These are phyloP conservation scores for Phoebastria nigripes DNA, from an alignment of 2,797 vertebrate species.

Conservation along the genomic window DNA sequence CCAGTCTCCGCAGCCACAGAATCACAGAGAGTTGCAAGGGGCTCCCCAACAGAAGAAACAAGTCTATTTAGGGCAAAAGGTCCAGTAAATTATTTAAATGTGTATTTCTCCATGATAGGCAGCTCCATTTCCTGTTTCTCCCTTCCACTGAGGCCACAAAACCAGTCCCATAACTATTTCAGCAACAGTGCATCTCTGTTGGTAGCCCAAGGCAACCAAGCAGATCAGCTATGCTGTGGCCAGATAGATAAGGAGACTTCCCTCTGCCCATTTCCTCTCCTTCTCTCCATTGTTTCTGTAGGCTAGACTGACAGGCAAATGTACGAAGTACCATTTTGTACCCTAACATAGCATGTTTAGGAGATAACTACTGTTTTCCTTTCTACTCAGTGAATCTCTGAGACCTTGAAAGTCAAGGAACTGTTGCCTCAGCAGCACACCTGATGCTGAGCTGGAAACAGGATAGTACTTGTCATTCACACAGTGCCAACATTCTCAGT, in stretches of 20 bases:
- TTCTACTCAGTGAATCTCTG: not conserved
- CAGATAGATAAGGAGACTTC: not conserved
- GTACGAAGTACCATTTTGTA: not conserved
- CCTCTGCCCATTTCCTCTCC: not conserved
- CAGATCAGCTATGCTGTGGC: not conserved
- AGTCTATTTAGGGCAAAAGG: not conserved
- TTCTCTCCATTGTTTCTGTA: not conserved
- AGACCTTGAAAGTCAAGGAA: not conserved
- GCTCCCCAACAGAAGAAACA: not conserved
- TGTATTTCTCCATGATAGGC: not conserved
- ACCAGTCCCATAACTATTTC: not conserved
- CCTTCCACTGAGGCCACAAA: not conserved
- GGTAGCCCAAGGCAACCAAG: not conserved
- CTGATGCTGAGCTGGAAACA: not conserved
- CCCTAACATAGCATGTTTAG: not conserved
- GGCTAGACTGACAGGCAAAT: not conserved
- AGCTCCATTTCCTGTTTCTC: not conserved
- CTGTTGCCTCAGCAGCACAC: not conserved
- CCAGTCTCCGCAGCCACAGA: not conserved
- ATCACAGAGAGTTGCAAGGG: not conserved
- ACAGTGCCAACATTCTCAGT: not conserved
- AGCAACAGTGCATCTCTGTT: not conserved
- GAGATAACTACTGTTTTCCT: not conserved
- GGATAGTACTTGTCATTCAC: not conserved
- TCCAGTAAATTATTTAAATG: not conserved